phyloP scores from a whole-genome alignment of 1,140 invertebrate species.

The Leptopilina clavipes region DNA sequence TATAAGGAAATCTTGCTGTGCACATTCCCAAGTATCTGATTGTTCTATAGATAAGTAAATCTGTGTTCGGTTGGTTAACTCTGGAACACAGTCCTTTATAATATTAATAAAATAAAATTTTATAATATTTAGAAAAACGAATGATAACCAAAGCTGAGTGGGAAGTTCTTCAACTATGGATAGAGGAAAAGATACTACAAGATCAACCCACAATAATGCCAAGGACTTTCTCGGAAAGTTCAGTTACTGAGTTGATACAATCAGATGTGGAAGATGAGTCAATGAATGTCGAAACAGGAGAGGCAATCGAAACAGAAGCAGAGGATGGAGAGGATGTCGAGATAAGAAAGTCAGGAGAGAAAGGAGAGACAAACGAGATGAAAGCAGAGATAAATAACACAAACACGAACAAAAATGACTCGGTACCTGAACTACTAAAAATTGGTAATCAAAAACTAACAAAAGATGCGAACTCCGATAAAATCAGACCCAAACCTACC shows the following conservation, averaged over 20 bases:
- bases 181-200: background rate
- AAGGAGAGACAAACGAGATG: no score
- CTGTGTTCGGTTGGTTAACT: background rate
- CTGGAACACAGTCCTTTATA: background rate
- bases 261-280: no score
- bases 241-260: background rate
- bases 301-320: background rate
- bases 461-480: background rate
- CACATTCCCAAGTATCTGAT: background rate
- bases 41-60: background rate
- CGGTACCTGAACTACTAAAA: background rate
- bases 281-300: background rate
- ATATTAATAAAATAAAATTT: background rate
- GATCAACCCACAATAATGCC: background rate
- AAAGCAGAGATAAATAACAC: no score
- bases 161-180: background rate
- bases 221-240: background rate
- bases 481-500: background rate
- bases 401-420: background rate
- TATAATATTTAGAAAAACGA: background rate
- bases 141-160: background rate
- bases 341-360: background rate
- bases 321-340: background rate
- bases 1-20: background rate
- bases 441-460: background rate